These are phyloP conservation scores for Sardinella longiceps DNA, from an alignment of 2,797 vertebrate genomes.

Conservation along the genomic window DNA sequence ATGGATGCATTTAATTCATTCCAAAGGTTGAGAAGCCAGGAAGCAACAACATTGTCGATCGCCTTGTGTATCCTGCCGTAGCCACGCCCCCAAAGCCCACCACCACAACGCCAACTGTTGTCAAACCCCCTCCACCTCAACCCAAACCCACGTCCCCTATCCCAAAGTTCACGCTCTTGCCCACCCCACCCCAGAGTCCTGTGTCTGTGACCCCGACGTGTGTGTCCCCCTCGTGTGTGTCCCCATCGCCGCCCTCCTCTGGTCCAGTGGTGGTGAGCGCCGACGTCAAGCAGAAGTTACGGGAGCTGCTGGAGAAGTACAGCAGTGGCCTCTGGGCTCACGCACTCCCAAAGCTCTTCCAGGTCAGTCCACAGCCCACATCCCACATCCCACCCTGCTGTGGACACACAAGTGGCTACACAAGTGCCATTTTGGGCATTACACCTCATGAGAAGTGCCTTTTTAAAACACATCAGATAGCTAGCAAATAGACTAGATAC, in stretches of 20 bases:
- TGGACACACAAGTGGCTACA: neutral
- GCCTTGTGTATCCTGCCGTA: constrained; percentile 81
- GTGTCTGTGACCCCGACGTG: constrained; percentile 20
- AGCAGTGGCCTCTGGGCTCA: constrained; percentile 87
- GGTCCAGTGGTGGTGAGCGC: constrained; percentile 52
- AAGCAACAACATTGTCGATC: constrained; percentile 64
- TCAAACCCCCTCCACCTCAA: neutral
- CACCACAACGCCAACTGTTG: neutral
- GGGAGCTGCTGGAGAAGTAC: constrained; percentile 84
- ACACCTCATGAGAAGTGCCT: too few relatives aligned
- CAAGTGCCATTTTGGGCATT: neutral
- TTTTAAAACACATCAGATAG: neutral
- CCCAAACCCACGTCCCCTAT: neutral
- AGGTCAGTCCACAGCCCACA: neutral
- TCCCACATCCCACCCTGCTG: neutral
- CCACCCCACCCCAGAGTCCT: constrained; percentile 38
- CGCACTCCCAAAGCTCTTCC: constrained; percentile 86
- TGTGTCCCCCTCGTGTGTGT: constrained; percentile 38
- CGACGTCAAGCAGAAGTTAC: constrained; percentile 77
- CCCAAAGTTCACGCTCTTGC: neutral
- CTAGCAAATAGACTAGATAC: neutral
- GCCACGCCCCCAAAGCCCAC: constrained; percentile 35
- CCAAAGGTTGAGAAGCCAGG: constrained; percentile 66
- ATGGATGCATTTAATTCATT: neutral
- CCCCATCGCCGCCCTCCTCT: constrained; percentile 45